Base-by-base conservation (phyloP, 2,888 invertebrate species). In the Itoplectis maculator region DNA sequence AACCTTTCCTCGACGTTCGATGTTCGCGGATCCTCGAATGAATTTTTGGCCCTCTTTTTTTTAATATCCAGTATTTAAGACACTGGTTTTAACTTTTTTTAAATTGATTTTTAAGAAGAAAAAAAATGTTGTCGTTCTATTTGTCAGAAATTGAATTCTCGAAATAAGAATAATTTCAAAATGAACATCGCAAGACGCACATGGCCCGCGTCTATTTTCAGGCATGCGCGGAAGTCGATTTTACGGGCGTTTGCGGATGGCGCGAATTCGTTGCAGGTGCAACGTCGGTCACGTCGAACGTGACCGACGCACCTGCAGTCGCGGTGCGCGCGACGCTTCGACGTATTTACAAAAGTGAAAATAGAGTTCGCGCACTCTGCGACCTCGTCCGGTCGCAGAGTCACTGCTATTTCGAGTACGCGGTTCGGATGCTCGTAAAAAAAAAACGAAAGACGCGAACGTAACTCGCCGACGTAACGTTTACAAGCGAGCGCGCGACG, bases 401-500 rank as follows among this genome's bases (percentile, higher is more conserved):
- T 5, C 5, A 2, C 29, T 35, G 73, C 45, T 73, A 73, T 73
- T 73, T 72, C 49, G 2, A 29, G 73, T 20, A n/a, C n/a, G n/a
- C n/a, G 37, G 15, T 61, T 18, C 59, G 73, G n/a, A 61, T 35
- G 61, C 37, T 61, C 61, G 61, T 61, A 37, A 73, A 72, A 72
- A 6, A 59, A 2, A 37, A n/a, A 59, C 59, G 35, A 29, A 18
- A 13, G 15, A 59, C 11, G 29, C 29, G 23, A 61, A 49, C 73
- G 73, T 61, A 73, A 73, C 73, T 49, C 29, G 35, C 35, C 47
- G 47, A 72, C 72, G 72, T 72, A 72, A 73, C 61, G 73, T 37
- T 73, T 35, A 13, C 20, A 61, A 73, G 49, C n/a, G n/a, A 20
- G 42, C 35, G n/a, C 13, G 61, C 68, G 66, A 42, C 61, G 29